Conservation (phyloP, 2,797 vertebrate species). For the Acrossocheilus wenchowensis region DNA sequence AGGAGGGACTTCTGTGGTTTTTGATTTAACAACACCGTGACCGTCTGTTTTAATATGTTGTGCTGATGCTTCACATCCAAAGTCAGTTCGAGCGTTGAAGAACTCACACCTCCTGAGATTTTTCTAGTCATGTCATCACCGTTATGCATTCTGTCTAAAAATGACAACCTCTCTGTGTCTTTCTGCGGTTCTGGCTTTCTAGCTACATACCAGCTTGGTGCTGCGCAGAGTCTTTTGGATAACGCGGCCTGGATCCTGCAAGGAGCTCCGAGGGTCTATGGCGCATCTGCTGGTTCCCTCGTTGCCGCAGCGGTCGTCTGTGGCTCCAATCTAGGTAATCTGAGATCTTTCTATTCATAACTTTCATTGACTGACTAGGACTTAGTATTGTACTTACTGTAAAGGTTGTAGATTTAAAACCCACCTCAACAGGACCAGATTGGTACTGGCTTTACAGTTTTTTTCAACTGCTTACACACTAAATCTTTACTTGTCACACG, state of each 20-base stretch:
- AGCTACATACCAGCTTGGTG: slow-evolving; percentile 87
- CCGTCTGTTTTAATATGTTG: not conserved
- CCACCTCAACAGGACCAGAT: not conserved
- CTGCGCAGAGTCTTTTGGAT: slow-evolving; percentile 82
- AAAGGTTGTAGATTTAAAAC: not conserved
- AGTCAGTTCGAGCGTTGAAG: not conserved
- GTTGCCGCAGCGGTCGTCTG: slow-evolving; percentile 86
- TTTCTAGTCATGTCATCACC: slow-evolving; percentile 14
- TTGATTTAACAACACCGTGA: not conserved
- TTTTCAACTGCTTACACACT: too few relatives aligned
- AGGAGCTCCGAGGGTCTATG: slow-evolving; percentile 81
- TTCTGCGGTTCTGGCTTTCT: slow-evolving; percentile 93
- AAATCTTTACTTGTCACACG: too few relatives aligned
- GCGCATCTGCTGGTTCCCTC: slow-evolving; percentile 87
- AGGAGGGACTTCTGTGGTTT: not conserved
- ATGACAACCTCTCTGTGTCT: slow-evolving; percentile 70
- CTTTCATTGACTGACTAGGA: not conserved
- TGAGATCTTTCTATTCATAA: not conserved
- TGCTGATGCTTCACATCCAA: not conserved
- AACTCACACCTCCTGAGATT: not conserved
- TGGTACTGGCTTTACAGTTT: too few relatives aligned
- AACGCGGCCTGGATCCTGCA: slow-evolving; percentile 81
- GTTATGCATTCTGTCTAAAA: slow-evolving; percentile 3
- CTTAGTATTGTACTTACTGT: not conserved
- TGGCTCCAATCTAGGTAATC: slow-evolving; percentile 69